Conservation (phyloP, 37 sponge, comb jelly and placozoan genomes). For the Spongilla lacustris region DNA sequence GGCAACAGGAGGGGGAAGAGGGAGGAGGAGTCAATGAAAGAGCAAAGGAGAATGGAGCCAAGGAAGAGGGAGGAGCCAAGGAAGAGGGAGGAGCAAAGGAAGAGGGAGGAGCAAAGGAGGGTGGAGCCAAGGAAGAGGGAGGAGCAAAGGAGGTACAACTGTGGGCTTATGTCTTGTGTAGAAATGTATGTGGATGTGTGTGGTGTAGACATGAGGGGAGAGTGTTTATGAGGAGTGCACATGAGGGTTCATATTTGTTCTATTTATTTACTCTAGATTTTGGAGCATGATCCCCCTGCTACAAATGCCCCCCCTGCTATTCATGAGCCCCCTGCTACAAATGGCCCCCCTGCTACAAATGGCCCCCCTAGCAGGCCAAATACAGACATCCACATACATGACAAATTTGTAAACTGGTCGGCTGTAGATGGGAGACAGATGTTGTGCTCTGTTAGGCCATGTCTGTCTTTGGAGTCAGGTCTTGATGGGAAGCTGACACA, state of each 20-base stretch:
- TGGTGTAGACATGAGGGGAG: no score
- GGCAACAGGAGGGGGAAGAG: no score
- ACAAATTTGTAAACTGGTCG: background rate
- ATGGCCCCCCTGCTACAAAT: background rate
- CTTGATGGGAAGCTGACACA: constrained; percentile 47
- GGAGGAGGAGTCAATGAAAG: background rate
- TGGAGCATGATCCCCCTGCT: background rate
- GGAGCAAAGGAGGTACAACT: no score
- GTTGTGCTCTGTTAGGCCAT: background rate
- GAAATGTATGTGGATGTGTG: no score
- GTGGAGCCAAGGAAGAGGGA: background rate
- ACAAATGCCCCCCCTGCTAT: background rate
- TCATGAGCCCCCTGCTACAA: background rate
- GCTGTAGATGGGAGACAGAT: background rate
- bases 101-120: background rate
- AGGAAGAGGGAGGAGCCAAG: background rate
- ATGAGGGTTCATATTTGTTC: no score
- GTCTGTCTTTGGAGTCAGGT: constrained; percentile 54
- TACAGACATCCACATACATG: background rate
- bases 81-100: no score
- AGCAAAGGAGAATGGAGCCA: background rate
- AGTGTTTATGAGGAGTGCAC: no score
- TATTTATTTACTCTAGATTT: no score
- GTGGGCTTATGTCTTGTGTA: no score
- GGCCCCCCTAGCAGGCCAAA: background rate